Evolutionary conservation across 1,140 invertebrate genomes (phyloP).

Genomic region (Holotrichia oblita): DNA sequence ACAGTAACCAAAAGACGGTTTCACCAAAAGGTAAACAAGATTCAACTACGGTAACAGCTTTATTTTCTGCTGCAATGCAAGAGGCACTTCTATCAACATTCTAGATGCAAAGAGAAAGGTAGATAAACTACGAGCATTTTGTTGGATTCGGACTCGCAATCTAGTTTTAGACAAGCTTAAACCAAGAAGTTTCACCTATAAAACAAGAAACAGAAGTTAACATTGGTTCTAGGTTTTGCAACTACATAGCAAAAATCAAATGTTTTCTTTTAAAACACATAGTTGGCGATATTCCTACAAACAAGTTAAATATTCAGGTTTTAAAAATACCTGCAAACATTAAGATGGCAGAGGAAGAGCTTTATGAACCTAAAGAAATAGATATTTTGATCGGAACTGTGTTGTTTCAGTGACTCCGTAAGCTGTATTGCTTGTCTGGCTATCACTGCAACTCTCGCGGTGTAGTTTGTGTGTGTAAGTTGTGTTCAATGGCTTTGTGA

Average conservation of each 20-base stretch:
- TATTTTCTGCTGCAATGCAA: not conserved
- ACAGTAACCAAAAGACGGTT: not conserved
- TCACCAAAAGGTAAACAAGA: constrained; percentile 11
- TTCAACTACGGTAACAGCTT: not conserved
- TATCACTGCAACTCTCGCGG: no score
- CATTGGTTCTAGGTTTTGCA: constrained; percentile 32
- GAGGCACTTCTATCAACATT: constrained; percentile 38
- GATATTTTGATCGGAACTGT: constrained; percentile 30
- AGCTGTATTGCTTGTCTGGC: no score
- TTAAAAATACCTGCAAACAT: constrained; percentile 35
- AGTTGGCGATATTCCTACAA: not conserved
- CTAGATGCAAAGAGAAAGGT: constrained; percentile 2
- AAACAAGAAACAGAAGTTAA: constrained; percentile 5
- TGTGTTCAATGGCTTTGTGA: no score
- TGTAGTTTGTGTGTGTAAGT: no score
- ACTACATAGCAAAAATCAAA: not conserved
- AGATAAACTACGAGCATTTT: constrained; percentile 24
- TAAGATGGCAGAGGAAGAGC: constrained; percentile 9
- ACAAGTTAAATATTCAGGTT: not conserved
- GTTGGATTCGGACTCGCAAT: constrained; percentile 40
- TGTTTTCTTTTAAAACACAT: constrained; percentile 22
- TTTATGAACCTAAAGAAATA: constrained; percentile 20
- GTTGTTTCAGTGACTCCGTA: no score
- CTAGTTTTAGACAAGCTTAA: constrained; percentile 32
- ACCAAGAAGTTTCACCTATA: constrained; percentile 4